Percentiles rank a stretch among this genome's conserved stretches.
phyloP scores from a whole-genome alignment of 35 echinoderm and acorn worm genomes.

The Acanthaster planci region DNA sequence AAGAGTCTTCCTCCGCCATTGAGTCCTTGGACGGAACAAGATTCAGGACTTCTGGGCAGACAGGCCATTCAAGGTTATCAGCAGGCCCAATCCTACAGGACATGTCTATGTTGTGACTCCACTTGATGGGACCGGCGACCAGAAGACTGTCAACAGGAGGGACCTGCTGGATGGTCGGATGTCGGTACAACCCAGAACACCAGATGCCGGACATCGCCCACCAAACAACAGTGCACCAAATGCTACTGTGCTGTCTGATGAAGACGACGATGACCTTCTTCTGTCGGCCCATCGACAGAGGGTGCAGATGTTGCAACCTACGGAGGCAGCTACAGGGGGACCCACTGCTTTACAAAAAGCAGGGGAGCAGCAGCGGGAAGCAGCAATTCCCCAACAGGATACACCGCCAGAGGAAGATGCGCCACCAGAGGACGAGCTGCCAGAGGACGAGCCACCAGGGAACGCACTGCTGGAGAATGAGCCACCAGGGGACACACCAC shows the following conservation, averaged over 20 bases:
- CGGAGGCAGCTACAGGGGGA: background rate
- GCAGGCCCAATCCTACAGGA: conserved; percentile 21
- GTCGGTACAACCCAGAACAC: background rate
- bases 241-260: too few species aligned
- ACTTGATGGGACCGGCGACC: conserved; percentile 24
- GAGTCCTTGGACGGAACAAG: conserved; percentile 40
- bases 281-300: too few species aligned
- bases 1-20: conserved; percentile 51
- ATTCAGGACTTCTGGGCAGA: conserved; percentile 50
- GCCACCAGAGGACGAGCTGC: too few species aligned
- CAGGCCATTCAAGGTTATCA: conserved; percentile 39
- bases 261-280: too few species aligned
- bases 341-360: too few species aligned
- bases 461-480: too few species aligned
- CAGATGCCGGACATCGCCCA: background rate
- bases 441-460: too few species aligned
- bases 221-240: background rate
- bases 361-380: background rate
- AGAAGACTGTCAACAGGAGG: conserved; percentile 49
- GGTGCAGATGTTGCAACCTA: too few species aligned
- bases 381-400: too few species aligned
- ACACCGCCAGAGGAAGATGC: too few species aligned
- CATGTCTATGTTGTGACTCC: conserved; percentile 57
- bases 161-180: conserved; percentile 33
- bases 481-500: too few species aligned